phyloP scores from a whole-genome alignment of 2,888 invertebrate genomes.

The Hypomecis atomaria region DNA sequence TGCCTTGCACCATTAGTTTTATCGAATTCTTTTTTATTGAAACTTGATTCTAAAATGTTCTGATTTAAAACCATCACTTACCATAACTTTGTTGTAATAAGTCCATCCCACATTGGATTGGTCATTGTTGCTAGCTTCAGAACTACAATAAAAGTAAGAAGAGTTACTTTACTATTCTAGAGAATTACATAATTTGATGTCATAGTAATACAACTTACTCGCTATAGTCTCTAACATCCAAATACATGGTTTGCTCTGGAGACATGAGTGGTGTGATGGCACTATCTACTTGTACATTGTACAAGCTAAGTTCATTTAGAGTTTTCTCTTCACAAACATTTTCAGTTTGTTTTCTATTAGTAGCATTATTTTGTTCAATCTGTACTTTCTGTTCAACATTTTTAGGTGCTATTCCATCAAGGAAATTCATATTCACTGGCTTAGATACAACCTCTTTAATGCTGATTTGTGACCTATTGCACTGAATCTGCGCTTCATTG shows the following conservation, averaged over 20 bases:
- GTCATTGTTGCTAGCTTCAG: slow-evolving; percentile 81
- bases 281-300: slow-evolving; percentile 77
- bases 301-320: slow-evolving; percentile 75
- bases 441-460: slow-evolving; percentile 71
- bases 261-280: slow-evolving; percentile 76
- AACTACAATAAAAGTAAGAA: slow-evolving; percentile 54
- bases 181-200: not conserved
- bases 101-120: slow-evolving; percentile 88
- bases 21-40: not conserved
- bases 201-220: slow-evolving; percentile 62
- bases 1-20: too few relatives aligned
- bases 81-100: slow-evolving; percentile 89
- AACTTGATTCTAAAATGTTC: not conserved
- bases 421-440: slow-evolving; percentile 68
- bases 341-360: slow-evolving; percentile 38
- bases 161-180: not conserved
- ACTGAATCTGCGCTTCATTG: slow-evolving; percentile 71
- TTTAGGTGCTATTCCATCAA: slow-evolving; percentile 73
- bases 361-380: slow-evolving; percentile 11
- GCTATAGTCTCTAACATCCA: slow-evolving; percentile 79
- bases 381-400: slow-evolving; percentile 31
- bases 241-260: slow-evolving; percentile 76
- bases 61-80: slow-evolving; percentile 51
- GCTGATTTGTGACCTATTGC: slow-evolving; percentile 74
- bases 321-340: slow-evolving; percentile 69